phyloP scores from a whole-genome alignment of 1,140 invertebrate species.

The Drusus annulatus region DNA sequence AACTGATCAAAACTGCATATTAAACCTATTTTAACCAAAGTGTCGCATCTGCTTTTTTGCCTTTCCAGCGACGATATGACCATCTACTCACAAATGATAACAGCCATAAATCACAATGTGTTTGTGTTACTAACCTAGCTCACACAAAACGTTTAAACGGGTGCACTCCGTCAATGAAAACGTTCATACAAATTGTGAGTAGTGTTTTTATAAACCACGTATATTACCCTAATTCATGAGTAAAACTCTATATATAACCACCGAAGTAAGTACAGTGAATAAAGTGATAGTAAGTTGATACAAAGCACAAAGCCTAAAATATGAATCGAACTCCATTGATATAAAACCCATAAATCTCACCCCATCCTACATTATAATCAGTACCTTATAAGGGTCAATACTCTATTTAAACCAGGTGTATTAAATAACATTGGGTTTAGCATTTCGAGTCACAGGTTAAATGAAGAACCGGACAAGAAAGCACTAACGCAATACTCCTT shows the following conservation, averaged over 20 bases:
- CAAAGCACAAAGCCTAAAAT: background rate
- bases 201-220: too few relatives aligned
- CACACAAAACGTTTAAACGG: too few relatives aligned
- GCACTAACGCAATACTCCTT: background rate
- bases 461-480: background rate
- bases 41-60: too few relatives aligned
- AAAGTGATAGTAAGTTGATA: background rate
- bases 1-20: too few relatives aligned
- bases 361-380: constrained; percentile 11
- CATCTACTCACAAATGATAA: too few relatives aligned
- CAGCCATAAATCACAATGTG: too few relatives aligned
- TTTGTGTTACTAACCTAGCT: too few relatives aligned
- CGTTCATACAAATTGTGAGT: too few relatives aligned
- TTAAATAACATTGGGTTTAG: background rate
- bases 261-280: background rate
- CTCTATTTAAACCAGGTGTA: constrained; percentile 5
- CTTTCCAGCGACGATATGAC: too few relatives aligned
- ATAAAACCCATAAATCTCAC: constrained; percentile 5
- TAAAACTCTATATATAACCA: background rate
- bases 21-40: too few relatives aligned
- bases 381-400: constrained; percentile 16
- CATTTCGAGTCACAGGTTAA: background rate
- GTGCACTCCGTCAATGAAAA: too few relatives aligned
- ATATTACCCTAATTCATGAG: background rate
- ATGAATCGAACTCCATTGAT: background rate